Base-by-base conservation (phyloP, 2,888 invertebrate genomes). In the Catotricha subobsoleta region DNA sequence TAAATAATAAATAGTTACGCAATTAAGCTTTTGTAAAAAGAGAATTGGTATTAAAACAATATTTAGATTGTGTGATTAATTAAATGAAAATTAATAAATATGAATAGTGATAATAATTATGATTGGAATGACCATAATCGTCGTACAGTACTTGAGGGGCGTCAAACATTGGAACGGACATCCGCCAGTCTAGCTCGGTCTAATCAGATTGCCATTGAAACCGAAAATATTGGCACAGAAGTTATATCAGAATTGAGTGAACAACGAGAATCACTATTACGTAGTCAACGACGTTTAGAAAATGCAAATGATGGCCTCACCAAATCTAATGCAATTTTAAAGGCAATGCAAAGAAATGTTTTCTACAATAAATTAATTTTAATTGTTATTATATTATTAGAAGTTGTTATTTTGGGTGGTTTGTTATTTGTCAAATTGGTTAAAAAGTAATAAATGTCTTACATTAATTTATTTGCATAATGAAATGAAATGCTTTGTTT, bases 151-250 rank as follows among this genome's bases (percentile, higher is more conserved):
- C 46, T 69, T 3, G 71, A 71, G 46, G 71, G 74, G 4, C 60
- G 66, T 43, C 62, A 65, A 39, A 63, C 67, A 12, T 52, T 77
- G 35, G 70, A 72, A 50, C 58, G 76, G 39, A 72, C 78, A 1
- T 66, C 72, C 0, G 68, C 72, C 44, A 76, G 76, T 48, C 63
- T 80, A 9, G 69, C 69, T 1, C 66, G 82, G 41, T 78, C 82
- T 1, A 76, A 79, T 48, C 73, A 72, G 52, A 69, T 82, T 35
- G 80, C 84, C 1, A 68, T 76, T 3, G 84, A 88, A 62, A 83
- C 82, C 0, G 87, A 87, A 60, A 69, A 72, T 51, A 71, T 86
- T 47, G 86, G 83, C 6, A 72, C 74, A 1, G 79, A 76, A 55
- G 64, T 61, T 43, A 42, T 87, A 7, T 69, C 72, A 1, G 86